phyloP scores from a whole-genome alignment of 2,888 invertebrate genomes.

The Halictus quadricinctus region DNA sequence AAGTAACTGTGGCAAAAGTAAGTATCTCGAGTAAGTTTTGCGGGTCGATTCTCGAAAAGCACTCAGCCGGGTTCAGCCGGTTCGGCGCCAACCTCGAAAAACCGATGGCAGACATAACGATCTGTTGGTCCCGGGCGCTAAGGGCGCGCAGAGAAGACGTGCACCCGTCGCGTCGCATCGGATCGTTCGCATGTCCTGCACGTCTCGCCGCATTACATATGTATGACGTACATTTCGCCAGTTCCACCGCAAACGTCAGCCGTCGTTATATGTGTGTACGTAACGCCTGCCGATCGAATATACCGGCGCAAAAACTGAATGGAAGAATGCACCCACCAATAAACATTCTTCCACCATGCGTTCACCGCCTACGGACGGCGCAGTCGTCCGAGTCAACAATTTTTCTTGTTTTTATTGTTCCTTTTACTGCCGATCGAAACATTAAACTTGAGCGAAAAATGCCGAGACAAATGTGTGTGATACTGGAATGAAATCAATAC shows the following conservation, averaged over 20 bases:
- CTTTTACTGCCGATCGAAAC: no score
- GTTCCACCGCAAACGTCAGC: slow-evolving; percentile 27
- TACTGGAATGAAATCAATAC: not conserved
- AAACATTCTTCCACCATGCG: not conserved
- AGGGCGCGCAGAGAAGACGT: slow-evolving; percentile 27
- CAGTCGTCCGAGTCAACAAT: not conserved
- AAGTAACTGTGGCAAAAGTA: not conserved
- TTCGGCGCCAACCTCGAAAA: slow-evolving; percentile 48
- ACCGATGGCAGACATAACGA: slow-evolving; percentile 38
- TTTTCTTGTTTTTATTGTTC: not conserved
- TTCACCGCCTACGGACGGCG: not conserved
- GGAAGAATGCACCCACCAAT: not conserved
- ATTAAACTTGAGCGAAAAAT: not conserved
- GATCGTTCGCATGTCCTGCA: slow-evolving; percentile 56
- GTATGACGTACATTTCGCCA: slow-evolving; percentile 63
- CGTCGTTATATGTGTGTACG: slow-evolving; percentile 24
- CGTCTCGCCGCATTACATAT: slow-evolving; percentile 67
- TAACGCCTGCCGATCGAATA: slow-evolving; percentile 50
- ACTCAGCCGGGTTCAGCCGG: slow-evolving; percentile 14
- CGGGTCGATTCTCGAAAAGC: slow-evolving; percentile 41
- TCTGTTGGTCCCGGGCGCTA: slow-evolving; percentile 23
- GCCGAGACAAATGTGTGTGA: not conserved
- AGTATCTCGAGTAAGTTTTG: not conserved
- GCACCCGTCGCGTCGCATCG: slow-evolving; percentile 5
- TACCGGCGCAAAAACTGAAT: slow-evolving; percentile 23